phyloP scores from a whole-genome alignment of 2,113 vertebrate genomes.

The Plecturocebus donacophilus region DNA sequence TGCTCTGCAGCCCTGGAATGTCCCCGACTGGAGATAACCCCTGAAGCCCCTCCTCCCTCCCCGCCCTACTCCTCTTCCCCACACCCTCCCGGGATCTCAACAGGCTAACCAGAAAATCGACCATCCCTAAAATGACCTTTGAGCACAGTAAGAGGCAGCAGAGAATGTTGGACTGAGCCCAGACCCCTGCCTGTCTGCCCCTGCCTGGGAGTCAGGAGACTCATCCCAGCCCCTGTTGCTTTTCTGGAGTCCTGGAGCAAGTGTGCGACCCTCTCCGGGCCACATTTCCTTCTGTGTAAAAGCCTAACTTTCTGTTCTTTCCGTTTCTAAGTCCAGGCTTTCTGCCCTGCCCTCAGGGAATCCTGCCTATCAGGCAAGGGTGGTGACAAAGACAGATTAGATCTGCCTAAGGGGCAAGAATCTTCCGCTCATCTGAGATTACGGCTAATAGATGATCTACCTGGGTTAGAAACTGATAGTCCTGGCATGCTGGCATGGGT shows the following conservation, averaged over 20 bases:
- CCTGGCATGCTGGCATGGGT: background rate
- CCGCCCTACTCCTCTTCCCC: background rate
- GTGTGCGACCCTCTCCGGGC: background rate
- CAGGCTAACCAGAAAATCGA: slow-evolving; percentile 59
- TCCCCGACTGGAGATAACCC: background rate
- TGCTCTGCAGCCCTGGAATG: background rate
- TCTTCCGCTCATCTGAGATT: slow-evolving; percentile 8
- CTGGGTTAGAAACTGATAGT: background rate
- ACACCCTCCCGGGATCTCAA: background rate
- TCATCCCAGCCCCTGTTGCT: background rate
- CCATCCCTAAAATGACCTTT: slow-evolving; percentile 49
- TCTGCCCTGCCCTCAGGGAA: background rate
- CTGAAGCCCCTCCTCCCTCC: background rate
- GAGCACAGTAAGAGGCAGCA: background rate
- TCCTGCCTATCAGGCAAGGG: background rate
- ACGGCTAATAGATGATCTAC: background rate
- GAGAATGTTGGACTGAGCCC: background rate
- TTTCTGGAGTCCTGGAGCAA: background rate
- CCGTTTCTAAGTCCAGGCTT: background rate
- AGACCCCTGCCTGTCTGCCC: background rate
- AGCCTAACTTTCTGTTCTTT: background rate
- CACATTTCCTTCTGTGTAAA: background rate
- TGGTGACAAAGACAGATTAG: slow-evolving; percentile 7
- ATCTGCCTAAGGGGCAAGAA: background rate
- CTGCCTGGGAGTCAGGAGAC: background rate